Percentiles rank a stretch among this genome's conserved stretches.
Evolutionary conservation across 1,140 invertebrate species (phyloP).

Genomic region (Lycorma delicatula): DNA sequence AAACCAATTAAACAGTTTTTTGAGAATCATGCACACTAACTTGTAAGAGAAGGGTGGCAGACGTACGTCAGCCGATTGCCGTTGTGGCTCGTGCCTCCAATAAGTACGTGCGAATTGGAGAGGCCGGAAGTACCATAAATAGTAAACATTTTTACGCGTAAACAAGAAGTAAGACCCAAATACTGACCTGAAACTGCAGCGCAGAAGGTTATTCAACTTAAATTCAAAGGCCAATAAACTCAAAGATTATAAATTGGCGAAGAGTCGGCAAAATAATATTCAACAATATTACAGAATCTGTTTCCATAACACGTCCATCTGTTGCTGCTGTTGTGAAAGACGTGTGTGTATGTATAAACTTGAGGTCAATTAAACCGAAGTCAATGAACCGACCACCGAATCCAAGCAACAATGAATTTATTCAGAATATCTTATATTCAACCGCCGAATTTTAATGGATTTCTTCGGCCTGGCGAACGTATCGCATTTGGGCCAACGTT

Average conservation of each 20-base stretch:
- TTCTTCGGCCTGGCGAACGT: too few species aligned
- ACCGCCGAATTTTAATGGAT: conserved; percentile 2
- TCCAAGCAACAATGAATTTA: too few species aligned
- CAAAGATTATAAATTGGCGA: neutral
- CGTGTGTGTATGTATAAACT: neutral
- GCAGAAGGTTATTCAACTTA: neutral
- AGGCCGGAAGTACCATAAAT: neutral
- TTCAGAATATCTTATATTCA: too few species aligned
- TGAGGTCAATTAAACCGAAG: neutral
- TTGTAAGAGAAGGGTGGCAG: too few species aligned
- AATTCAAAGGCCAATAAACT: neutral
- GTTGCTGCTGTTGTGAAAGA: neutral
- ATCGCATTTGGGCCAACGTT: too few species aligned
- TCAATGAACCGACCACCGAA: neutral
- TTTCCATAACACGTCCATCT: neutral
- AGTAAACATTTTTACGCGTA: conserved; percentile 1
- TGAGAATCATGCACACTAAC: too few species aligned
- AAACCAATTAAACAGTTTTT: too few species aligned
- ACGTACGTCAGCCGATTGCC: too few species aligned
- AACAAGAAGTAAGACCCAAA: neutral
- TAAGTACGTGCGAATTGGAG: neutral
- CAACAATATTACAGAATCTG: neutral
- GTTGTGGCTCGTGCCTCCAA: too few species aligned
- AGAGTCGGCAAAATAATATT: neutral
- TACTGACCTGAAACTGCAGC: too few species aligned